Conservation (phyloP, 1,140 invertebrate species). For the Pantala flavescens region DNA sequence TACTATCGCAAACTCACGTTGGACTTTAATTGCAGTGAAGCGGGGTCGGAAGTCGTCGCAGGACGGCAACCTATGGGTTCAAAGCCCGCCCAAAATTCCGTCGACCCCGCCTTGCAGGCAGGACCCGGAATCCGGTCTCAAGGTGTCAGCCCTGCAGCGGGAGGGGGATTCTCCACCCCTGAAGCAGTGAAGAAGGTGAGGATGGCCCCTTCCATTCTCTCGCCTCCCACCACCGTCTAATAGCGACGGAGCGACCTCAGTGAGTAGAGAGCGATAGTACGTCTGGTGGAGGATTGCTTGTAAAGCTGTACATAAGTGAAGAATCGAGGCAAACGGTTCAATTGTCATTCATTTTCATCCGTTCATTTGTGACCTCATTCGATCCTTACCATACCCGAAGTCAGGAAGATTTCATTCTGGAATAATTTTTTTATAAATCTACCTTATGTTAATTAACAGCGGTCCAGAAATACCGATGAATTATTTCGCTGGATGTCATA, state of each 20-base stretch:
- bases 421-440: too few species aligned
- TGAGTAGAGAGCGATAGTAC: not conserved
- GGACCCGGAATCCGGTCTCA: conserved; percentile 35
- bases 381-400: too few species aligned
- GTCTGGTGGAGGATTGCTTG: not conserved
- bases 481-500: too few species aligned
- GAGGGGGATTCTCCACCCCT: conserved; percentile 32
- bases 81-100: conserved; percentile 17
- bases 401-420: too few species aligned
- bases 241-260: not conserved
- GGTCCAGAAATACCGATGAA: too few species aligned
- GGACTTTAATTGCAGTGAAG: conserved; percentile 39
- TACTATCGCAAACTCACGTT: not conserved
- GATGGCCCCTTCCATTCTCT: conserved; percentile 63
- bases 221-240: conserved; percentile 69
- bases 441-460: too few species aligned
- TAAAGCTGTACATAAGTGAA: too few species aligned
- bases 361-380: too few species aligned
- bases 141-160: conserved; percentile 40
- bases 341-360: too few species aligned
- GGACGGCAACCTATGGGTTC: conserved; percentile 14
- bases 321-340: too few species aligned
- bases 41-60: conserved; percentile 24
- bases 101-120: conserved; percentile 36
- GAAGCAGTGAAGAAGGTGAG: conserved; percentile 63